Base-by-base conservation (phyloP, 53 echinoderm and acorn worm species). In the Astropecten irregularis region DNA sequence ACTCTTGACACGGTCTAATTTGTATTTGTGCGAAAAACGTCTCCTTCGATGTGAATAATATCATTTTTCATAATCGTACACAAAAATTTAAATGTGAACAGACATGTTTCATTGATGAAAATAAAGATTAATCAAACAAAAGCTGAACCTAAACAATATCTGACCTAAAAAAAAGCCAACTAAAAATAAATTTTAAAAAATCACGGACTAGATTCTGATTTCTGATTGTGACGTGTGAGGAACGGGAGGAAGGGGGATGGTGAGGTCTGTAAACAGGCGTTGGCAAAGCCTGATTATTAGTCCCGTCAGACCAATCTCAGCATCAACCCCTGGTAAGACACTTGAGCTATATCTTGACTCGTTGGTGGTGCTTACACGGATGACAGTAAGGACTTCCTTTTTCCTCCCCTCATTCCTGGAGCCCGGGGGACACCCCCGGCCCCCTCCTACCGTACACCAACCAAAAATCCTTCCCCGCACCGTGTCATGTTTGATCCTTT, bases 351-450 rank as follows among this genome's bases (percentile, higher is more conserved):
- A 48, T 48, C 69, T 33, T 30, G 51, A 50, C 71, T 71, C 71
- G 21, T 71, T 71, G 71, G 20, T 14, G 69, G 35, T 50, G 34
- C 71, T 71, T 71, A 49, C 33, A 71, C 32, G 71, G 71, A 71
- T 52, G 68, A 23, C 46, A 14, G 7, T 49, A 18, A n/a, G 2
- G 3, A 18, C 26, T 13, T 23, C 57, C 76, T 28, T 58, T 58
- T 36, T 20, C 39, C 37, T 14, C 54, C 50, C 49, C 11, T 21
- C 32, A 38, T 58, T 40, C 76, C n/a, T 13, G 40, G 23, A 27
- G 27, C 57, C 57, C 69, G 11, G 1, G 37, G 35, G 18, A 13
- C 40, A 19, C 31, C 8, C 40, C 67, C 18, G 21, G 13, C 67
- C 38, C 35, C 35, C 38, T 40, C 47, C 47, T 14, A 8, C 47